Percentiles rank a stretch among this genome's conserved stretches.
These are phyloP conservation scores for Protomyctophum bolini DNA, from an alignment of 2,113 vertebrate genomes.

Conservation along the genomic window DNA sequence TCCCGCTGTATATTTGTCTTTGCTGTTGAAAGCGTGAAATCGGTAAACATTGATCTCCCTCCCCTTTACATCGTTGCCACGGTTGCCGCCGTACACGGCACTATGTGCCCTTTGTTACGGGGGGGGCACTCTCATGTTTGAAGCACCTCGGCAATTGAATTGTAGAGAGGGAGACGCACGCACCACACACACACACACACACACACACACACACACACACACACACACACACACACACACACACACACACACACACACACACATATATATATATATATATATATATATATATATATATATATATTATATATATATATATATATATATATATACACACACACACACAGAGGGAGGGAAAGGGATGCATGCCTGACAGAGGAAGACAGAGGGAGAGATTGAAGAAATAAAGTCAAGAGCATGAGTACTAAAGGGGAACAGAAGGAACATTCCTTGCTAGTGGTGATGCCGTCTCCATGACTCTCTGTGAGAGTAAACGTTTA, in stretches of 20 bases:
- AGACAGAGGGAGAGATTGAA: slow-evolving; percentile 3
- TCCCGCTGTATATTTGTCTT: slow-evolving; percentile 50
- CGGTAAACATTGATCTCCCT: slow-evolving; percentile 45
- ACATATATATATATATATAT: no score
- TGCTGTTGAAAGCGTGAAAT: slow-evolving; percentile 41
- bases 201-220: no score
- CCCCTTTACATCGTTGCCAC: slow-evolving; percentile 28
- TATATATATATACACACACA: no score
- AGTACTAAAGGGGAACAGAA: slow-evolving; percentile 27
- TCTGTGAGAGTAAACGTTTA: slow-evolving; percentile 57
- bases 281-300: no score
- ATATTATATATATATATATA: no score
- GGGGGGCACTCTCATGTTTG: slow-evolving; percentile 31
- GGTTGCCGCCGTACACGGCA: slow-evolving; percentile 3
- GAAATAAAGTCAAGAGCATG: slow-evolving; percentile 15
- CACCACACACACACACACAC: not conserved
- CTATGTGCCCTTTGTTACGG: slow-evolving; percentile 35
- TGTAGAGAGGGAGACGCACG: not conserved
- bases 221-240: no score
- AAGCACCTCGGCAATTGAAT: slow-evolving; percentile 40
- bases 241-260: no score
- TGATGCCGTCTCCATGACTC: slow-evolving; percentile 68
- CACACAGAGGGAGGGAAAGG: not conserved
- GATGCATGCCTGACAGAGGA: not conserved
- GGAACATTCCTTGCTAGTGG: slow-evolving; percentile 64